Conservation (phyloP, 2,888 invertebrate species). For the Pseudanteris insignis region DNA sequence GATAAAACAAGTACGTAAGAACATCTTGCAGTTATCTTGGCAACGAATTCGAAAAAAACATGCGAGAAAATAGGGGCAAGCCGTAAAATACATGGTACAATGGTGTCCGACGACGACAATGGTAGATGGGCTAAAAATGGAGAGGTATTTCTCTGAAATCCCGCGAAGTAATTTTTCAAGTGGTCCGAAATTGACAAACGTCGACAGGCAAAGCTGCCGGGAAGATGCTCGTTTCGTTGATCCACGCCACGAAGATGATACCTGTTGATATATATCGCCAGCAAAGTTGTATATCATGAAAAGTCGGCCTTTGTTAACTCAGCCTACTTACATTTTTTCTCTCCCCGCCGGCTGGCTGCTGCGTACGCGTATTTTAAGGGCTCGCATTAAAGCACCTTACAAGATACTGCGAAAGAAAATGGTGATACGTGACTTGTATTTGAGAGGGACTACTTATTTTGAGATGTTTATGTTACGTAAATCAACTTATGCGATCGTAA, state of each 20-base stretch:
- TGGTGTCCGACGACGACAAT: constrained; percentile 44
- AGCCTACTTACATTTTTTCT: constrained; percentile 27
- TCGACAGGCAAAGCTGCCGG: constrained; percentile 38
- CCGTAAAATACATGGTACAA: no score
- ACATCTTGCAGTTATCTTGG: no score
- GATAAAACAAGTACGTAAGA: no score
- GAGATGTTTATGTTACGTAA: no score
- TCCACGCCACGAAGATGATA: constrained; percentile 41
- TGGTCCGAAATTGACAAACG: constrained; percentile 43
- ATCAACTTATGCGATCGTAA: no score
- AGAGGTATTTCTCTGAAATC: constrained; percentile 44
- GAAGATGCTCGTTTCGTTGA: constrained; percentile 42
- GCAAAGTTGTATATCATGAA: constrained; percentile 30
- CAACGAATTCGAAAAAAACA: no score
- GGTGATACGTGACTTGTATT: no score
- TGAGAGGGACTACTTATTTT: no score
- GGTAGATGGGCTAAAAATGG: constrained; percentile 35
- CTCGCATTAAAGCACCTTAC: constrained; percentile 15
- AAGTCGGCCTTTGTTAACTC: constrained; percentile 32
- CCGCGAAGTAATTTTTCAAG: constrained; percentile 42
- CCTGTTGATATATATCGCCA: constrained; percentile 45
- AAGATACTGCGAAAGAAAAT: constrained; percentile 6
- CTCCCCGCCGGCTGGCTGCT: constrained; percentile 7
- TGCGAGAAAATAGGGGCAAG: no score
- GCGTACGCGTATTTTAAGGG: constrained; percentile 16